Conservation (phyloP, 2,888 invertebrate genomes). For the Adelognathus sp. region DNA sequence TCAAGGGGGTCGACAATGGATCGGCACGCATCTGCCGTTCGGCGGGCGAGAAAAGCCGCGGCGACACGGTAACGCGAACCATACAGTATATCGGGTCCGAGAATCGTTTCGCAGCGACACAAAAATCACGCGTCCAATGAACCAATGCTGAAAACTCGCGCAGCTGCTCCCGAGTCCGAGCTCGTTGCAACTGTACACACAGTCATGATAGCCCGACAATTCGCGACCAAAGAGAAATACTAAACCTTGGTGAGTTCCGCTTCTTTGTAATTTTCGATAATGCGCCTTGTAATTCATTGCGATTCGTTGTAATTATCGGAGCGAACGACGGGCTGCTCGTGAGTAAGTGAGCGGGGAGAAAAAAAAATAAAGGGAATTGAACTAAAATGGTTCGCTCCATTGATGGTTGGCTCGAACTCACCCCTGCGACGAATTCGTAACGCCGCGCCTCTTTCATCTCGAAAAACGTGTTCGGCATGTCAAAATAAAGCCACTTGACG, state of each 20-base stretch:
- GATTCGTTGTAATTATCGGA: constrained; percentile 45
- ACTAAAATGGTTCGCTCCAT: constrained; percentile 5
- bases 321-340: constrained; percentile 1
- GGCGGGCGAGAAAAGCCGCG: constrained; percentile 31
- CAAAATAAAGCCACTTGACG: constrained; percentile 57
- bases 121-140: neutral
- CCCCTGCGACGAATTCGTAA: constrained; percentile 30
- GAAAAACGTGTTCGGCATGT: constrained; percentile 39
- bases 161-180: constrained; percentile 10
- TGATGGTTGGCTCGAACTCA: constrained; percentile 17
- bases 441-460: constrained; percentile 41
- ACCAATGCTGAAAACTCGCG: neutral
- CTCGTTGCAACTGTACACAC: constrained; percentile 34
- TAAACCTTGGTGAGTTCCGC: constrained; percentile 21
- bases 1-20: constrained; percentile 40
- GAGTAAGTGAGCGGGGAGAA: constrained; percentile 5
- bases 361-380: constrained; percentile 23
- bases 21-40: constrained; percentile 51
- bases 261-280: constrained; percentile 23
- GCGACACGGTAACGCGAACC: neutral
- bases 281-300: constrained; percentile 47
- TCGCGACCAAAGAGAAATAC: constrained; percentile 24
- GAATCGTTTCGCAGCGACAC: neutral
- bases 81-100: too few species aligned
- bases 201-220: neutral